Evolutionary conservation across 2,113 vertebrate species (phyloP).

Genomic region (Trichechus manatus): DNA sequence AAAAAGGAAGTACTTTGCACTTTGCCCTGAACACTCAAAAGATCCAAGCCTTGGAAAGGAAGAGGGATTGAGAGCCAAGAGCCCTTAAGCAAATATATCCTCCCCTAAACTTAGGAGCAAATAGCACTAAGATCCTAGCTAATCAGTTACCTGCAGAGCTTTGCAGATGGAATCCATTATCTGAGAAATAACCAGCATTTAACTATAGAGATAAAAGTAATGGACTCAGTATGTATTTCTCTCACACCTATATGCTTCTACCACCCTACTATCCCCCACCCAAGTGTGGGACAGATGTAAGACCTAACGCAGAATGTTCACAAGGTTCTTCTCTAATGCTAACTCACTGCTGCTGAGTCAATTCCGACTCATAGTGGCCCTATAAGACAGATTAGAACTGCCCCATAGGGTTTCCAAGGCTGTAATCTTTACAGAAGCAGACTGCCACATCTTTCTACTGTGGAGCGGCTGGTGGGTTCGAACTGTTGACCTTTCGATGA

Average conservation of each 20-base stretch:
- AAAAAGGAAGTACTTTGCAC: neutral
- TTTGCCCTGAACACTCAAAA: neutral
- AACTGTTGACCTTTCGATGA: too few species aligned
- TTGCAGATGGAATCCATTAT: neutral
- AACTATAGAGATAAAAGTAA: neutral
- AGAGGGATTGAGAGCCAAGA: neutral
- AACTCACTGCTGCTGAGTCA: too few species aligned
- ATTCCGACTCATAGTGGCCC: too few species aligned
- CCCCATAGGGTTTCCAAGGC: too few species aligned
- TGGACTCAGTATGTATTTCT: neutral
- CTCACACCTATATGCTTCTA: neutral
- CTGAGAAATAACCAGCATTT: neutral
- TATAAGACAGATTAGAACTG: too few species aligned
- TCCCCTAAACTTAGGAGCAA: neutral
- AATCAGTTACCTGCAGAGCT: neutral
- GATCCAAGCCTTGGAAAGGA: conserved; percentile 2
- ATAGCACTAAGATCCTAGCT: neutral
- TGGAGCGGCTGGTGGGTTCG: too few species aligned
- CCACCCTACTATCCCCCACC: accelerated
- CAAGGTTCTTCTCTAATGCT: neutral
- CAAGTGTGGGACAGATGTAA: neutral
- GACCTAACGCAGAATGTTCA: neutral
- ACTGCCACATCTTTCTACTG: too few species aligned
- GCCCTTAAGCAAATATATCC: neutral
- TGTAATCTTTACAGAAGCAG: too few species aligned